These are phyloP conservation scores for Prunella himalayana DNA, from an alignment of 2,113 vertebrate species.

Conservation along the genomic window DNA sequence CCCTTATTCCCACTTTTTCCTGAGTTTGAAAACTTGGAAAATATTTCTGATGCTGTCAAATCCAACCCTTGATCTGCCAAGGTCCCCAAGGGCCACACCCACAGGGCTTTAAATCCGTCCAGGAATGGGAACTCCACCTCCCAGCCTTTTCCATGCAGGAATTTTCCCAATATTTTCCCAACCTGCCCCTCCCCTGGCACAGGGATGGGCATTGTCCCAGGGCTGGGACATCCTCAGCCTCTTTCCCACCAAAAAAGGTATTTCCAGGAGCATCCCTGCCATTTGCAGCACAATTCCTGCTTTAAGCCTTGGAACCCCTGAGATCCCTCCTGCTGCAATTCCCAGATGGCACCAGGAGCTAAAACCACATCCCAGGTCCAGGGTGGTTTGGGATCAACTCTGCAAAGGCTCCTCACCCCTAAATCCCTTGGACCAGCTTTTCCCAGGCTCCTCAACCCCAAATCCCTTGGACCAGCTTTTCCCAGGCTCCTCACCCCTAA, in stretches of 20 bases:
- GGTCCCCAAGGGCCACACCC: not conserved
- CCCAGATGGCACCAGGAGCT: not conserved
- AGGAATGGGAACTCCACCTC: not conserved
- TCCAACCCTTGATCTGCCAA: not conserved
- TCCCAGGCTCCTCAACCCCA: not conserved
- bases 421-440: not conserved
- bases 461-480: not conserved
- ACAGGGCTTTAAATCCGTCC: not conserved
- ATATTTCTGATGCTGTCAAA: not conserved
- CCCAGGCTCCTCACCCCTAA: not conserved
- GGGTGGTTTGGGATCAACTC: not conserved
- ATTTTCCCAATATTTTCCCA: not conserved
- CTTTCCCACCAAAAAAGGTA: not conserved
- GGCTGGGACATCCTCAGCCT: not conserved
- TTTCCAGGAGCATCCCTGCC: not conserved
- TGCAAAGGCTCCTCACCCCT: not conserved
- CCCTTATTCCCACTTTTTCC: not conserved
- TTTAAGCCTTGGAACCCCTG: not conserved
- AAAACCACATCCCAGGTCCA: not conserved
- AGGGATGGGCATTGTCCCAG: not conserved
- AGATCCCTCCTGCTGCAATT: not conserved
- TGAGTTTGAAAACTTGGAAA: not conserved
- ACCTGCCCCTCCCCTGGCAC: not conserved
- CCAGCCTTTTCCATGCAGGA: not conserved
- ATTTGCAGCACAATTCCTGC: not conserved